Conservation (phyloP, 2,888 invertebrate species). For the Liodrosophila aerea region DNA sequence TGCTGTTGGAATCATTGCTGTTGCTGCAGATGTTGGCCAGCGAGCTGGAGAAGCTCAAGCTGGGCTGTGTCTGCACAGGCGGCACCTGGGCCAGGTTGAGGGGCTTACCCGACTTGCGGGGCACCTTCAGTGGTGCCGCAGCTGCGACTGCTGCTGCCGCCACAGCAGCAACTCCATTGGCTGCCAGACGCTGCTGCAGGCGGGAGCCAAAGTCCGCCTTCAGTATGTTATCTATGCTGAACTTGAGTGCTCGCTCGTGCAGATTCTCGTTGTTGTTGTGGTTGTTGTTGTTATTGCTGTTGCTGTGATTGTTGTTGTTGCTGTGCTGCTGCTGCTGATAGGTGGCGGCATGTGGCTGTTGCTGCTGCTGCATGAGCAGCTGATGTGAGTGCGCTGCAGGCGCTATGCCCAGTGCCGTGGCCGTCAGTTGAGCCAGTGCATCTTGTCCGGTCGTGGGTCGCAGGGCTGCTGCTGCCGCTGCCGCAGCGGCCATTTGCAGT, state of each 20-base stretch:
- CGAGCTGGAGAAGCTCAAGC: slow-evolving; percentile 69
- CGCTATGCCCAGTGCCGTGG: slow-evolving; percentile 73
- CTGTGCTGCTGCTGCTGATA: slow-evolving; percentile 58
- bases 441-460: slow-evolving; percentile 58
- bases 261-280: slow-evolving; percentile 77
- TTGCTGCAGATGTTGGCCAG: slow-evolving; percentile 81
- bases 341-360: slow-evolving; percentile 51
- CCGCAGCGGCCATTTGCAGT: slow-evolving; percentile 75
- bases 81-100: slow-evolving; percentile 56
- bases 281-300: slow-evolving; percentile 55
- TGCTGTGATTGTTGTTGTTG: slow-evolving; percentile 56
- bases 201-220: slow-evolving; percentile 90
- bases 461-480: slow-evolving; percentile 62
- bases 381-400: slow-evolving; percentile 29
- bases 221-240: slow-evolving; percentile 93
- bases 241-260: slow-evolving; percentile 87
- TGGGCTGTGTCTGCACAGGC: slow-evolving; percentile 64
- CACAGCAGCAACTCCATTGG: slow-evolving; percentile 23
- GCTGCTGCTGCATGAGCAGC: slow-evolving; percentile 62
- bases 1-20: slow-evolving; percentile 80
- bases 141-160: slow-evolving; percentile 10
- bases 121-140: slow-evolving; percentile 39
- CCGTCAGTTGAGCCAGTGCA: slow-evolving; percentile 79
- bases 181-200: slow-evolving; percentile 52
- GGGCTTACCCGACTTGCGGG: slow-evolving; percentile 51